These are phyloP conservation scores for Callaeas wilsoni DNA, from an alignment of 2,113 vertebrate genomes.

Conservation along the genomic window DNA sequence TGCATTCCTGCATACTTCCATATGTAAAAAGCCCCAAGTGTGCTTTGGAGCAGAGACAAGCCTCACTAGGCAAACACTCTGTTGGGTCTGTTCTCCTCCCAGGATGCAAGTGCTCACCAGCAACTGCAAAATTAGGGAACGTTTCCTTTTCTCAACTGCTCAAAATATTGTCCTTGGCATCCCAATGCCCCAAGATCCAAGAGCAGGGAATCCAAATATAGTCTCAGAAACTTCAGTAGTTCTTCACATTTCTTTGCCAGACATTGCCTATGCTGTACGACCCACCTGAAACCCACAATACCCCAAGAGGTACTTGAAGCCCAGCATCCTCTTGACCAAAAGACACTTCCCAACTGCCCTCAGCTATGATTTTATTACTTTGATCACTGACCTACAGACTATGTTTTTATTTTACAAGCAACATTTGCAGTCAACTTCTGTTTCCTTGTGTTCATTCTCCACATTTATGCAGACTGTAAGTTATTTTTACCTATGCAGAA, in stretches of 20 bases:
- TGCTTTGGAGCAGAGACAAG: constrained; percentile 52
- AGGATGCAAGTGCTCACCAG: background rate
- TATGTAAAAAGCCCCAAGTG: constrained; percentile 12
- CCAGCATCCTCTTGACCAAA: background rate
- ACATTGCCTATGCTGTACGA: background rate
- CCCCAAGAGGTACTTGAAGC: background rate
- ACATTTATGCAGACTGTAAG: background rate
- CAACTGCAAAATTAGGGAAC: constrained; percentile 3
- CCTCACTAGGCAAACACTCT: background rate
- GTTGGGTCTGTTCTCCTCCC: constrained; percentile 14
- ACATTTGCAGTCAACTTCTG: background rate
- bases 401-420: background rate
- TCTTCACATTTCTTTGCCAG: background rate
- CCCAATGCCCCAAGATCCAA: background rate
- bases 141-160: constrained; percentile 18
- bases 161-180: constrained; percentile 30
- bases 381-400: background rate
- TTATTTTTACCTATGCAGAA: constrained; percentile 18
- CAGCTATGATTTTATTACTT: background rate
- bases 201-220: background rate
- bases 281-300: background rate
- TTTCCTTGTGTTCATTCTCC: background rate
- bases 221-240: background rate
- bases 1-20: constrained; percentile 4
- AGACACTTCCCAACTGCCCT: background rate